Evolutionary conservation across 2,888 invertebrate species (phyloP), one percentile per base, ranked within the genome.

Genomic region (Agrilus cyanescens): DNA sequence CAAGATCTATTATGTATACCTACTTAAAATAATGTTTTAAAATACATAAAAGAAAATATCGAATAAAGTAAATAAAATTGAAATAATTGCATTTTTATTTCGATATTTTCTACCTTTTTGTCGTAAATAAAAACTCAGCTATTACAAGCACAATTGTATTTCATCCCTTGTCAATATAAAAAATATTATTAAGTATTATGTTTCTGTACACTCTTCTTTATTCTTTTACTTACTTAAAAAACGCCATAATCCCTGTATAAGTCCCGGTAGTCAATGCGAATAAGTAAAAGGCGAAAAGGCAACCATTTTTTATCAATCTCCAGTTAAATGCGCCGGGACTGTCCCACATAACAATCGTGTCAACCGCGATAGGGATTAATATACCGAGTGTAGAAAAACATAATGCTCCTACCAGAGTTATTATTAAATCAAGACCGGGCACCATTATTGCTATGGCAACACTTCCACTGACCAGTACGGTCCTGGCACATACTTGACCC

Each of bases 331-430:
- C 58, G 0, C 85, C 85, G 12, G 82, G 69, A 50, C 76, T 75
- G 32, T 74, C 70, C 80, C 80, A 83, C 39, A 76, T 66, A 53
- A 78, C 76, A 1, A 85, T 74, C 0, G 79, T 81, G 55, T 88
- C 84, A 2, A 84, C 74, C 15, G 82, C 65, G 1, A 84, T 81
- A 7, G 87, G 86, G 2, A 85, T 75, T 15, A 80, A 71, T 6
- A 87, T 72, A 0, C 93, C 90, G 47, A 74, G 62, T 12, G 72
- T 77, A 32, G 72, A 80, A 60, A 75, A 75, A 57, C 76, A 80
- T 52, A 74, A 71, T 1, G 93, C 82, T 1, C 94, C 94, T 0
- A 94, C 86, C 32, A 95, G 66, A 40, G 88, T 84, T 62, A 95
- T 91, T 58, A 94, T 85, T 0, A 90, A 76, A 41, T 86, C 89